phyloP scores from a whole-genome alignment of 2,888 invertebrate species.

The Calliscelio sp. region DNA sequence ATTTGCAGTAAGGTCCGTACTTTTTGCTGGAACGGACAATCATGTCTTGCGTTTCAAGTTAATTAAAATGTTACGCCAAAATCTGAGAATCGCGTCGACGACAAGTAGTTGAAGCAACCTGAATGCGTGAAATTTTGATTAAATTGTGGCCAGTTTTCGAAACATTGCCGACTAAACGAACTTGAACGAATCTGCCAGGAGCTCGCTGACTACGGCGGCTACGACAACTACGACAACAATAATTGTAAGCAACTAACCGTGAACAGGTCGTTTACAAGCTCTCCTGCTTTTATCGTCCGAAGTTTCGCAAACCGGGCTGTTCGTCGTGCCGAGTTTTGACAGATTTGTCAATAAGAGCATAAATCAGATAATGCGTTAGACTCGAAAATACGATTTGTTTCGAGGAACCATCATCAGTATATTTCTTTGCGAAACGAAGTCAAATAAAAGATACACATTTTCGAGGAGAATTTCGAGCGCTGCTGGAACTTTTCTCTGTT shows the following conservation, averaged over 20 bases:
- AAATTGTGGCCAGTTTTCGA: conserved; percentile 78
- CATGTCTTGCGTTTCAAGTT: no score
- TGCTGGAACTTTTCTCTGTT: no score
- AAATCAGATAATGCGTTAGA: conserved; percentile 43
- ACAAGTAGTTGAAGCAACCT: conserved; percentile 70
- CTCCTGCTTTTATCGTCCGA: conserved; percentile 51
- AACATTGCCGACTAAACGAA: conserved; percentile 79
- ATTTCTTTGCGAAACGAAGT: not conserved
- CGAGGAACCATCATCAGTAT: conserved; percentile 8
- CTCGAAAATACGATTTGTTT: conserved; percentile 21
- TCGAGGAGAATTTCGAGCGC: not conserved
- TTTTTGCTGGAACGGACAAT: no score
- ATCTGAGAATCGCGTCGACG: conserved; percentile 74
- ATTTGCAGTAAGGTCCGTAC: not conserved
- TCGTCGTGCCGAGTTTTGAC: conserved; percentile 48
- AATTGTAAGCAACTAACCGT: conserved; percentile 81
- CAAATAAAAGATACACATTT: not conserved
- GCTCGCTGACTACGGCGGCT: conserved; percentile 68
- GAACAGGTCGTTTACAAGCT: conserved; percentile 79
- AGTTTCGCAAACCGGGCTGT: conserved; percentile 62
- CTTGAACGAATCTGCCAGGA: conserved; percentile 60
- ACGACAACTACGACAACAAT: conserved; percentile 78
- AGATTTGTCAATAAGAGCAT: conserved; percentile 43
- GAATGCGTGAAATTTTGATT: conserved; percentile 77
- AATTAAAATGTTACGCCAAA: conserved; percentile 13